A percentile compares a stretch with the other conserved stretches of the same genome.
Conservation (phyloP, 2,113 vertebrate genomes). For the Bagarius yarrelli region DNA sequence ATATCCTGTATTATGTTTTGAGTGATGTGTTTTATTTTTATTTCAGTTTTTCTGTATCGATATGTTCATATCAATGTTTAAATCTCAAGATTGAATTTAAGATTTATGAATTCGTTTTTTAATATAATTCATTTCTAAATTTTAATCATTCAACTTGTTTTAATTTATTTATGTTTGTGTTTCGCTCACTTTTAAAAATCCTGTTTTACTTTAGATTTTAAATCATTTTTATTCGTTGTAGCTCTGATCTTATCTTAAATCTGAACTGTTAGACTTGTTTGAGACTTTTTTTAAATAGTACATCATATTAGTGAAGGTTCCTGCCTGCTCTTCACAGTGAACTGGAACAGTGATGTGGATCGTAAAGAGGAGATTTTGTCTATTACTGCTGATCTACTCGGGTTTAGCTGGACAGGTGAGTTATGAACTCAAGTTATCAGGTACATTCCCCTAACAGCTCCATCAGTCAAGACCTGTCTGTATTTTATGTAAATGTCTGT, state of each 20-base stretch:
- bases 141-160: no score
- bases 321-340: slow-evolving; percentile 69
- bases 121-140: no score
- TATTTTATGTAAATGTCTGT: background rate
- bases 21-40: slow-evolving; percentile 23
- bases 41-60: slow-evolving; percentile 48
- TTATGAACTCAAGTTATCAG: background rate
- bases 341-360: slow-evolving; percentile 86
- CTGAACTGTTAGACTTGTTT: no score
- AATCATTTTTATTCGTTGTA: no score
- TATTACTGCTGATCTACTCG: slow-evolving; percentile 92
- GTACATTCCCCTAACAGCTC: background rate
- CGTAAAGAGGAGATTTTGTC: slow-evolving; percentile 89
- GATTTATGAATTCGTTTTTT: background rate
- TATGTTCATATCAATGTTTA: slow-evolving; percentile 57
- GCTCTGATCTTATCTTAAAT: no score
- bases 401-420: slow-evolving; percentile 98
- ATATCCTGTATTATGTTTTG: slow-evolving; percentile 31
- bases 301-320: background rate
- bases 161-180: no score
- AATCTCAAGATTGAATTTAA: slow-evolving; percentile 92
- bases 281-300: no score
- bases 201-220: no score
- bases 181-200: no score
- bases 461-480: background rate